Conservation (phyloP, 2,113 vertebrate species). For the Suricata suricatta region DNA sequence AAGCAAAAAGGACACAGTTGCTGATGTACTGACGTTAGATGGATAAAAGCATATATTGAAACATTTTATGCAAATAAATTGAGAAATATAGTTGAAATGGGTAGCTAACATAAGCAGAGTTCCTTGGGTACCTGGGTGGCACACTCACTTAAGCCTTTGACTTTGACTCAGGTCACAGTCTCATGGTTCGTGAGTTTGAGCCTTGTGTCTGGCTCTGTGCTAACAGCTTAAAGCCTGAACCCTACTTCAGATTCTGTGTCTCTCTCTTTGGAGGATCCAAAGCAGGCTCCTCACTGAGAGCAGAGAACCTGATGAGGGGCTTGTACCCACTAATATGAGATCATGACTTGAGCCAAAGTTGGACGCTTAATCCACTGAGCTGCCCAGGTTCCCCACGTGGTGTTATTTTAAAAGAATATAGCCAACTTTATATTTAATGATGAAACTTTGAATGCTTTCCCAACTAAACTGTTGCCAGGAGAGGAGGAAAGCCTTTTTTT, state of each 20-base stretch:
- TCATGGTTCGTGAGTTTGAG: no score
- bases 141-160: no score
- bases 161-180: no score
- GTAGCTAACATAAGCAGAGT: neutral
- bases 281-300: no score
- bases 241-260: no score
- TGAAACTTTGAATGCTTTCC: neutral
- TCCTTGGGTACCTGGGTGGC: neutral
- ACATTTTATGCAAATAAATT: neutral
- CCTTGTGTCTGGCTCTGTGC: no score
- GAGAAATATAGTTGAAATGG: neutral
- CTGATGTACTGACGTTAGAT: neutral
- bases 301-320: no score
- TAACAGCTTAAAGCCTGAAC: no score
- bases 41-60: neutral
- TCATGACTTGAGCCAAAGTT: neutral
- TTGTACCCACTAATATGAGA: neutral
- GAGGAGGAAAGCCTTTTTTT: neutral
- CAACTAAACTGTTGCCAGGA: neutral
- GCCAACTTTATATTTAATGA: slow-evolving; percentile 11
- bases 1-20: neutral
- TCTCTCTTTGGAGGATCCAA: no score
- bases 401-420: neutral
- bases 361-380: neutral
- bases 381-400: neutral